Conservation (phyloP, 2,888 invertebrate species). For the Lepidochrysops patricia region DNA sequence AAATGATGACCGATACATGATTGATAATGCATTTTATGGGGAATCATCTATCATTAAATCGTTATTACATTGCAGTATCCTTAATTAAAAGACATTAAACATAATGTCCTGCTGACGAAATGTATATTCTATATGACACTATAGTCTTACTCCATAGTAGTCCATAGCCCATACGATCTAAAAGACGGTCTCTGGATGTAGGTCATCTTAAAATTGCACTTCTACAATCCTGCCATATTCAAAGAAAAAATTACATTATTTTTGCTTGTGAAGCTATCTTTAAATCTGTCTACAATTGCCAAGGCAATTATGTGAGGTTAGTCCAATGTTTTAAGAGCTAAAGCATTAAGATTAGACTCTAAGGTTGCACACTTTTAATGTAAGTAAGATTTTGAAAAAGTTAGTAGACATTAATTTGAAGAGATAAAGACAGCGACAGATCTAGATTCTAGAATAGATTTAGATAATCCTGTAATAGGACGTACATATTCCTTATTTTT, state of each 20-base stretch:
- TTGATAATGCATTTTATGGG: not conserved
- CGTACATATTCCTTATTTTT: too few species aligned
- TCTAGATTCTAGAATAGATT: too few species aligned
- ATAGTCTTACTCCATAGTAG: not conserved
- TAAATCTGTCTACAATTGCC: not conserved
- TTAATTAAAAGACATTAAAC: not conserved
- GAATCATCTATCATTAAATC: constrained; percentile 8
- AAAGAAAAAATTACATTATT: not conserved
- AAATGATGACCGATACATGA: not conserved
- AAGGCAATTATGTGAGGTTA: not conserved
- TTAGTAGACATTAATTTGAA: not conserved
- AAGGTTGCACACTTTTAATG: not conserved
- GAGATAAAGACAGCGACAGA: not conserved
- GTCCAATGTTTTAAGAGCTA: not conserved
- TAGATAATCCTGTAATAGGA: too few species aligned
- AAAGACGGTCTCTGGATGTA: not conserved
- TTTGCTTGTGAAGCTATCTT: not conserved
- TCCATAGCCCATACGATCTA: not conserved
- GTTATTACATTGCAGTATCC: constrained; percentile 1
- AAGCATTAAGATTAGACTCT: not conserved
- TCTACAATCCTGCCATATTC: not conserved
- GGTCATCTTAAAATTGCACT: not conserved
- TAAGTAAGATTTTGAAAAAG: not conserved
- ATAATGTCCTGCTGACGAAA: not conserved
- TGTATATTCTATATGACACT: not conserved